A percentile compares a stretch with the other conserved stretches of the same genome.
These are phyloP conservation scores for Onychomys arenicola DNA, from an alignment of 2,797 vertebrate genomes.

Conservation along the genomic window DNA sequence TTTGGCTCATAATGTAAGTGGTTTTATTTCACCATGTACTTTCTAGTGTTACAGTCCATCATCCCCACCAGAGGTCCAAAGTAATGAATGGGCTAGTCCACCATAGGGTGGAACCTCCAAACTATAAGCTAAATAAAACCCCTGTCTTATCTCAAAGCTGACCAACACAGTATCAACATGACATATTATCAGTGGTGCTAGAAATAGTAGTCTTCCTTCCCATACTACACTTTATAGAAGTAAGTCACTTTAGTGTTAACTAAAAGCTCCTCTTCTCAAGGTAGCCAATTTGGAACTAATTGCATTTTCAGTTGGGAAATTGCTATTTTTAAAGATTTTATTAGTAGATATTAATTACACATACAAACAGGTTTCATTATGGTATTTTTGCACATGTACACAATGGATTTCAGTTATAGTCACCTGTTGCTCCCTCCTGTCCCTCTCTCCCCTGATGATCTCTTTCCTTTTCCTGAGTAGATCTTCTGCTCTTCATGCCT, in stretches of 20 bases:
- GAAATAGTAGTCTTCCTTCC: not conserved
- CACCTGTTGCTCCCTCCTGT: not conserved
- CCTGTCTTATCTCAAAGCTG: not conserved
- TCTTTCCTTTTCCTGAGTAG: not conserved
- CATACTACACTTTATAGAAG: not conserved
- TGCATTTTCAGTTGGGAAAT: conserved; percentile 31
- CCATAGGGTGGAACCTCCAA: not conserved
- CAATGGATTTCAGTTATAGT: not conserved
- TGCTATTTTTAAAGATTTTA: not conserved
- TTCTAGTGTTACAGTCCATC: not conserved
- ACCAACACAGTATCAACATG: not conserved
- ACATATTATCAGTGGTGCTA: not conserved
- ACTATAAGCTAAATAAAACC: not conserved
- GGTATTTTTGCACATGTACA: not conserved
- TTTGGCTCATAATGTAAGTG: not conserved
- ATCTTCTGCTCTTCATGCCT: not conserved
- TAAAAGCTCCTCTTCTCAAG: not conserved
- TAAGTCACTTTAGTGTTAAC: not conserved
- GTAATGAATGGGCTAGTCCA: not conserved
- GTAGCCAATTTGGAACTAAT: not conserved
- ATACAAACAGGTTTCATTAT: not conserved
- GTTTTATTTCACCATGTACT: not conserved
- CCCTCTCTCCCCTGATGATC: not conserved
- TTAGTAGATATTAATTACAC: not conserved
- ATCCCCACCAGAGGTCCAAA: not conserved